Conservation (phyloP, 1,140 invertebrate genomes). For the Oryctes rhinoceros region DNA sequence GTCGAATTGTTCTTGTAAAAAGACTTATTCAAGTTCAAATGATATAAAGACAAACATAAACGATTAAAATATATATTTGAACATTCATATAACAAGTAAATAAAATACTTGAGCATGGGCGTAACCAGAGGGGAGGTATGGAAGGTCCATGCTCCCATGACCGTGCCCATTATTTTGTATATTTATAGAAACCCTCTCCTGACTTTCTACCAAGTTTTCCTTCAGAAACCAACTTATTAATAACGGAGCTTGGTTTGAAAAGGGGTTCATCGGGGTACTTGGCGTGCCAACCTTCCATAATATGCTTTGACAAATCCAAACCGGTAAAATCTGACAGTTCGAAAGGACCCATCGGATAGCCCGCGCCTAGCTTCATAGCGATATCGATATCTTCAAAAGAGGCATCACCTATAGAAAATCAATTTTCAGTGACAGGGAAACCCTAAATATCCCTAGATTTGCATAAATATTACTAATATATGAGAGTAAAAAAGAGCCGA, state of each 20-base stretch:
- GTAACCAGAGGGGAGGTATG: no score
- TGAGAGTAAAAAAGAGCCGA: background rate
- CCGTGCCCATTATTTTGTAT: constrained; percentile 75
- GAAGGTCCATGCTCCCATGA: no score
- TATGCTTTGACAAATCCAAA: constrained; percentile 73
- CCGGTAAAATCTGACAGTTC: constrained; percentile 84
- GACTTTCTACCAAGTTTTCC: constrained; percentile 85
- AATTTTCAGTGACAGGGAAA: background rate
- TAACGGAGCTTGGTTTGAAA: constrained; percentile 72
- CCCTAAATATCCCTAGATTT: background rate
- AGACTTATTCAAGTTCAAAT: no score
- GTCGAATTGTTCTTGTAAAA: no score
- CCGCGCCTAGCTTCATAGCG: constrained; percentile 88
- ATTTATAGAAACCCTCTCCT: constrained; percentile 89
- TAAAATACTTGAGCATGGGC: no score
- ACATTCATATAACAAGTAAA: no score
- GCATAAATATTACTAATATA: background rate
- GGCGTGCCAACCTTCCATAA: constrained; percentile 77
- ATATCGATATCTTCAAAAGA: constrained; percentile 79
- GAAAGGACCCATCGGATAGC: constrained; percentile 87
- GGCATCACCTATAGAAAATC: constrained; percentile 69
- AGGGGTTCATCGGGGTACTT: constrained; percentile 80
- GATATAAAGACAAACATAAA: no score
- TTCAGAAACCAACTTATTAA: constrained; percentile 79
- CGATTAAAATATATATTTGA: no score